phyloP scores from a whole-genome alignment of 1,140 invertebrate genomes.

The Drosophila pruinosa region DNA sequence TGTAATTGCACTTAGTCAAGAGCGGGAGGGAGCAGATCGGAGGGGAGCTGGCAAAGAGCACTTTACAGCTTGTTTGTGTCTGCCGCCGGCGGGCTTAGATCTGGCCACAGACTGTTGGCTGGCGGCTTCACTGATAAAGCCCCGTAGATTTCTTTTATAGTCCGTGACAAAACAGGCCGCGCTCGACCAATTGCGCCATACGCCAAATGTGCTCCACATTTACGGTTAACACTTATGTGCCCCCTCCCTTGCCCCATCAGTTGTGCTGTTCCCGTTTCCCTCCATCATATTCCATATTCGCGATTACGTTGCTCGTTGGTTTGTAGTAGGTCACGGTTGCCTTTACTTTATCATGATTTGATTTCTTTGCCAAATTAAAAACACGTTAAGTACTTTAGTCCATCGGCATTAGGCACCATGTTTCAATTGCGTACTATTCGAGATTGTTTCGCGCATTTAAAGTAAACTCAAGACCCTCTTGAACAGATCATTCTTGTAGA shows the following conservation, averaged over 20 bases:
- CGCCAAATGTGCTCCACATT: conserved; percentile 27
- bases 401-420: too few species aligned
- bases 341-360: conserved; percentile 14
- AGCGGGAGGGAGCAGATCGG: not conserved
- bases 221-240: conserved; percentile 11
- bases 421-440: not conserved
- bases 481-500: conserved; percentile 16
- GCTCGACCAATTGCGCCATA: conserved; percentile 67
- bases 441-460: not conserved
- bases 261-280: not conserved
- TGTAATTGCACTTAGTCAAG: not conserved
- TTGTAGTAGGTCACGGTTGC: conserved; percentile 76
- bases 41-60: not conserved
- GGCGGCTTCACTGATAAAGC: conserved; percentile 43
- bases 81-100: conserved; percentile 45
- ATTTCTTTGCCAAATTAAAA: conserved; percentile 21
- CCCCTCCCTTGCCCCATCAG: not conserved
- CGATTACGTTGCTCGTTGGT: conserved; percentile 13
- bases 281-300: conserved; percentile 5
- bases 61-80: conserved; percentile 58
- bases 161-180: conserved; percentile 57
- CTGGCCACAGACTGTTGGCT: conserved; percentile 33
- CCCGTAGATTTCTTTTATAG: conserved; percentile 32
- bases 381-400: not conserved
- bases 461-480: conserved; percentile 2